Base-by-base conservation (phyloP, 2,113 vertebrate genomes). In the Bujurquina vittata region DNA sequence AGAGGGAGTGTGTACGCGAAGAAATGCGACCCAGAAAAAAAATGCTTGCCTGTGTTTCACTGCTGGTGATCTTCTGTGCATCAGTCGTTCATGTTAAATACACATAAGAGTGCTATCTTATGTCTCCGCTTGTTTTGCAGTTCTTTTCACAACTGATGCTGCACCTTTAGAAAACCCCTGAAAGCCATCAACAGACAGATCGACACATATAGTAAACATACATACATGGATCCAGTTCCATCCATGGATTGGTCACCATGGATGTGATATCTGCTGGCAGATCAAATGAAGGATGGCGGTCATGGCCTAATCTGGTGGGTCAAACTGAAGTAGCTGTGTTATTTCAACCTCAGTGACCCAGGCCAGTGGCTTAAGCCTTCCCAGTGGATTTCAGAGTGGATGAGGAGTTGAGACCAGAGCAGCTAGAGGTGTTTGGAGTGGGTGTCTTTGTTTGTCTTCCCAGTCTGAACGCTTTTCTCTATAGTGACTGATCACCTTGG, bases 271-370 rank as follows among this genome's bases (percentile, higher is more conserved):
- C 90, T 90, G 43, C 49, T 87, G 88, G 81, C 88, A 90, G 93
- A 93, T 94, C 92, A 90, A 90, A 90, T 94, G 89, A 94, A 90
- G 86, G 85, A 92, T 90, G 84, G 91, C 18, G 55, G 90, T 82
- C 29, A 74, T 88, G 90, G 84, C 84, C 88, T 91, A 85, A 87
- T 86, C 73, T 54, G 76, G 69, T 56, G 79, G 93, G 94, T 95
- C 92, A 92, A 82, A 85, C 84, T 81, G 84, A 91, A 88, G 92
- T 94, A 89, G 90, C 83, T 78, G 57, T 88, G 93, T 92, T 95
- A 84, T 93, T 94, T 95, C 94, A 94, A 94, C 94, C 94, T 81
- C 88, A 35, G 49, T 95, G 95, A 96, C 95, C 95, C 91, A 10
- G 60, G 37, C 35, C 67, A 52, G 83, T 78, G 84, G 80, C 85